Conservation (phyloP, 2,888 invertebrate genomes). For the Eupithecia subumbrata region DNA sequence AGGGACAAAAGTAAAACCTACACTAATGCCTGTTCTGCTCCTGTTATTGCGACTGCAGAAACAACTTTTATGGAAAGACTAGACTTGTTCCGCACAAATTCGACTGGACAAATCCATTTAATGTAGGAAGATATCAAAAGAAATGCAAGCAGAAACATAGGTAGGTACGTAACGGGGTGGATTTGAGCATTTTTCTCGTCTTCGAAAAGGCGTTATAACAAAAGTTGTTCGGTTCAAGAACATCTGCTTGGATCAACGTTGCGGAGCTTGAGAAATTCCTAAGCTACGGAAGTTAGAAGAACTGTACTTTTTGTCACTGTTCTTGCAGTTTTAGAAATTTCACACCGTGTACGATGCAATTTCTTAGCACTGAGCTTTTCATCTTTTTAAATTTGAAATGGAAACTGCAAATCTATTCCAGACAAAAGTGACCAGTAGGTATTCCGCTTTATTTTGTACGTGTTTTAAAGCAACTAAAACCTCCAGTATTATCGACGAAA, state of each 20-base stretch:
- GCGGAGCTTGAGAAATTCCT: conserved; percentile 34
- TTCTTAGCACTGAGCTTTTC: conserved; percentile 15
- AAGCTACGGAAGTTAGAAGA: conserved; percentile 33
- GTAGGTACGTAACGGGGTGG: conserved; percentile 14
- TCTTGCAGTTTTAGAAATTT: conserved; percentile 29
- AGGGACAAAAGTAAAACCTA: conserved; percentile 26
- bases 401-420: neutral
- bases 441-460: neutral
- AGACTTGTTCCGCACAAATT: neutral
- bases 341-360: conserved; percentile 16
- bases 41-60: neutral
- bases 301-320: conserved; percentile 30
- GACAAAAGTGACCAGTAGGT: neutral
- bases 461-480: neutral
- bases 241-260: conserved; percentile 38
- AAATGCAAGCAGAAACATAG: conserved; percentile 23
- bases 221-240: conserved; percentile 34
- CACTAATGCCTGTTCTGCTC: conserved; percentile 15
- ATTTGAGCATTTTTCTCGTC: conserved; percentile 35
- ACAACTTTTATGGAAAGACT: neutral
- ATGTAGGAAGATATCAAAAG: conserved; percentile 32
- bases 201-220: conserved; percentile 38
- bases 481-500: no score
- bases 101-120: conserved; percentile 21
- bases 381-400: conserved; percentile 21